A percentile compares a stretch with the other conserved stretches of the same genome.
phyloP scores from a whole-genome alignment of 2,113 vertebrate genomes.

The Cricetomys ansorgei region DNA sequence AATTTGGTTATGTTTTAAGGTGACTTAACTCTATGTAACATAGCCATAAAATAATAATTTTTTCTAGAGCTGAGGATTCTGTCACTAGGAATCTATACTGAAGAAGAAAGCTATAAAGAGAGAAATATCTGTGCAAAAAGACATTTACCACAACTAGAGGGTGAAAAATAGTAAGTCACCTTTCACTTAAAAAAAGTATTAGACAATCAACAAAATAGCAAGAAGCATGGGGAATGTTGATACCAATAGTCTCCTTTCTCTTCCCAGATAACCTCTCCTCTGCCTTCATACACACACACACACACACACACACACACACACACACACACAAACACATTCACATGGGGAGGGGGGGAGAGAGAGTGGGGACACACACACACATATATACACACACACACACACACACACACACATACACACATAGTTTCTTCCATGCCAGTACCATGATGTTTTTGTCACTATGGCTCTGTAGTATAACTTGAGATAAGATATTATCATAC shows the following conservation, averaged over 20 bases:
- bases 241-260: neutral
- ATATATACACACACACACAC: neutral
- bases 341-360: neutral
- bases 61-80: conserved; percentile 13
- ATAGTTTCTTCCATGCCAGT: neutral
- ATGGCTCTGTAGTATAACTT: neutral
- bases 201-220: conserved; percentile 4
- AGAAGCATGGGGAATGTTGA: neutral
- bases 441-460: neutral
- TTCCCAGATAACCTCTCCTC: neutral
- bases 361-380: neutral
- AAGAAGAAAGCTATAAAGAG: neutral
- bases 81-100: conserved; percentile 30
- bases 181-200: conserved; percentile 2
- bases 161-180: neutral
- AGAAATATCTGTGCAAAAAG: neutral
- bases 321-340: neutral
- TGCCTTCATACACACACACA: neutral
- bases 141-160: neutral
- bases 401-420: neutral
- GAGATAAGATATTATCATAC: neutral
- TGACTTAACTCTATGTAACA: conserved; percentile 28
- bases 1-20: conserved; percentile 53
- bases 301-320: neutral
- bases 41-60: conserved; percentile 26